Evolutionary conservation across 2,113 vertebrate species (phyloP).

Genomic region (Arothron firmamentum): DNA sequence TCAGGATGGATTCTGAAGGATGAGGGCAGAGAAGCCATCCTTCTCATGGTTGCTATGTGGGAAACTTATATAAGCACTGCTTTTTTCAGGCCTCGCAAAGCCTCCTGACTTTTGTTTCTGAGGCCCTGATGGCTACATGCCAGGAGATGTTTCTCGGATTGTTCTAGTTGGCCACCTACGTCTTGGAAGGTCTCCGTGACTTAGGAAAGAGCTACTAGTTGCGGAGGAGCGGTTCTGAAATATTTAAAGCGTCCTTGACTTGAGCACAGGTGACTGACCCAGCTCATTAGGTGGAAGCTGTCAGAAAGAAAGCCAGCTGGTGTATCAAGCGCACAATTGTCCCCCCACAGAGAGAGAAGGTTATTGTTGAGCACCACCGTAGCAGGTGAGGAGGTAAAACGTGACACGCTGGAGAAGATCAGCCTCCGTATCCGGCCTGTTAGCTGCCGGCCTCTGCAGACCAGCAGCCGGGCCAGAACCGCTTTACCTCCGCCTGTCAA

Average conservation of each 20-base stretch:
- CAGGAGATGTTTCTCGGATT: slow-evolving; percentile 18
- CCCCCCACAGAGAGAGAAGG: slow-evolving; percentile 7
- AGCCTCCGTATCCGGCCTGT: slow-evolving; percentile 25
- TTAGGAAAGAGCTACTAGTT: background rate
- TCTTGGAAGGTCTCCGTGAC: slow-evolving; percentile 9
- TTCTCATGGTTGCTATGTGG: slow-evolving; percentile 22
- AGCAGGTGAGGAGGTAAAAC: slow-evolving; percentile 52
- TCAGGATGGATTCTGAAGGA: slow-evolving; percentile 2
- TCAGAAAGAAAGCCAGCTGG: slow-evolving; percentile 2
- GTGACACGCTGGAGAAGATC: slow-evolving; percentile 45
- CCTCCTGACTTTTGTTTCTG: slow-evolving; percentile 10
- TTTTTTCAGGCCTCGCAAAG: slow-evolving; percentile 24
- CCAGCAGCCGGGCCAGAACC: slow-evolving; percentile 36
- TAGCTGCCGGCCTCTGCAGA: slow-evolving; percentile 46
- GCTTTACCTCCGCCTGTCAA: slow-evolving; percentile 65
- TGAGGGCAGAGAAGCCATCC: too few relatives aligned
- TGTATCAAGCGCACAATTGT: slow-evolving; percentile 18
- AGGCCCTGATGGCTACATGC: slow-evolving; percentile 3
- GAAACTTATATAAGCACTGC: slow-evolving; percentile 24
- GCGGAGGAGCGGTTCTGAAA: background rate
- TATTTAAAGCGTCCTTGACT: background rate
- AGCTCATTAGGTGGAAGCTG: slow-evolving; percentile 6
- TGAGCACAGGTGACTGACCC: background rate
- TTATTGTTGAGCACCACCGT: slow-evolving; percentile 43
- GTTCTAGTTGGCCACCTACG: slow-evolving; percentile 9